phyloP scores from a whole-genome alignment of 2,113 vertebrate species.

The Anarrhichthys ocellatus region DNA sequence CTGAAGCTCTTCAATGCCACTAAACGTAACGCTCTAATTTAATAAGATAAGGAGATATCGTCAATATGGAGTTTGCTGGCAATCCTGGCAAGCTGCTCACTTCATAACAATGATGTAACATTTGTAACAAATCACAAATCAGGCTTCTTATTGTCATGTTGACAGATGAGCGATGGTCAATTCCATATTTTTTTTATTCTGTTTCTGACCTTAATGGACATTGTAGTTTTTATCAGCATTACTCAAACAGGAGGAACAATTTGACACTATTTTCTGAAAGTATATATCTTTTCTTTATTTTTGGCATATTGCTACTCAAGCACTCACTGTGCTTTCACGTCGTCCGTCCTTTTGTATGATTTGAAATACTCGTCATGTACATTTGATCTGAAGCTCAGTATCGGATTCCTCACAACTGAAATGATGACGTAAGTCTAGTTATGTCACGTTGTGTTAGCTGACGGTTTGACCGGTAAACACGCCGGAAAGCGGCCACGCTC shows the following conservation, averaged over 20 bases:
- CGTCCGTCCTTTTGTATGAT: neutral
- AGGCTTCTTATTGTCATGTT: neutral
- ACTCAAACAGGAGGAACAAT: neutral
- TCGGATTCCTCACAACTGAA: conserved; percentile 3
- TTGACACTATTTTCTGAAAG: neutral
- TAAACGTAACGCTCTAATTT: neutral
- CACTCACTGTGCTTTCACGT: neutral
- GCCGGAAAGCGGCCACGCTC: neutral
- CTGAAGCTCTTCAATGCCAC: neutral
- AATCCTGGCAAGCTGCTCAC: neutral
- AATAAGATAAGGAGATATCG: neutral
- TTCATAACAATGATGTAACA: neutral
- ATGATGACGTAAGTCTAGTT: conserved; percentile 52
- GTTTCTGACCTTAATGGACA: neutral
- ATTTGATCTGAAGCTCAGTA: neutral
- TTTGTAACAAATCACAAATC: neutral
- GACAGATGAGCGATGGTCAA: neutral
- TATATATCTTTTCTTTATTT: neutral
- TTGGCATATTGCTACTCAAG: neutral
- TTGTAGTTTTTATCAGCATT: neutral
- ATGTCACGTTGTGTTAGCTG: conserved; percentile 37
- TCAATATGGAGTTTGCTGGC: neutral
- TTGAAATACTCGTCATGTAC: too few species aligned
- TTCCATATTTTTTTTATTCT: neutral
- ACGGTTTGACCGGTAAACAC: neutral